Conservation (phyloP, 2,888 invertebrate species). For the Apoderus coryli region DNA sequence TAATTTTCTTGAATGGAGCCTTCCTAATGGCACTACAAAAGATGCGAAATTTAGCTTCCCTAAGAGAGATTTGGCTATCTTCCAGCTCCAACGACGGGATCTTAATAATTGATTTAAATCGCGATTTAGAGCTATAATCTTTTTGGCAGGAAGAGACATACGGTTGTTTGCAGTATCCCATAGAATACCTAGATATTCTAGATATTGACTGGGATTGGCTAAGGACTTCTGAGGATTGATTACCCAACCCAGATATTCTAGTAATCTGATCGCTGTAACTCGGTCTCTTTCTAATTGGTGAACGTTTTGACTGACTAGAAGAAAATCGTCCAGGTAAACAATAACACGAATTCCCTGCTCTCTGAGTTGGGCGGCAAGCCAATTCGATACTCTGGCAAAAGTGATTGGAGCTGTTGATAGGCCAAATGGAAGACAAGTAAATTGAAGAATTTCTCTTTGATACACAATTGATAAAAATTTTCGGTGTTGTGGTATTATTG, state of each 20-base stretch:
- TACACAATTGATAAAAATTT: slow-evolving; percentile 7
- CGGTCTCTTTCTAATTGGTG: slow-evolving; percentile 1
- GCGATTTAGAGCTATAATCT: slow-evolving; percentile 2
- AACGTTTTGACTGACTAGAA: slow-evolving; percentile 6
- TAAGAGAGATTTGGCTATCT: slow-evolving; percentile 7
- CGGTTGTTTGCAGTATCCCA: slow-evolving; percentile 6
- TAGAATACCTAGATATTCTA: slow-evolving; percentile 8
- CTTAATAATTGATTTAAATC: slow-evolving; percentile 3
- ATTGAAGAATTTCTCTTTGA: slow-evolving; percentile 4
- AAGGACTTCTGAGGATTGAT: slow-evolving; percentile 6
- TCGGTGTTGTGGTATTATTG: slow-evolving; percentile 7
- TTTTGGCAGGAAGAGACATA: slow-evolving; percentile 5
- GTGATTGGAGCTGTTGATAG: slow-evolving; percentile 7
- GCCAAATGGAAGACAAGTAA: slow-evolving; percentile 10
- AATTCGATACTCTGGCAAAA: slow-evolving; percentile 5
- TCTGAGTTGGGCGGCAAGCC: slow-evolving; percentile 6
- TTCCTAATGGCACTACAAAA: slow-evolving; percentile 11
- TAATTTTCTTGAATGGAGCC: slow-evolving; percentile 10
- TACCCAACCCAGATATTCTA: slow-evolving; percentile 9
- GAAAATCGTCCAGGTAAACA: slow-evolving; percentile 7
- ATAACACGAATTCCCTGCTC: slow-evolving; percentile 1
- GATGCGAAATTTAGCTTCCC: slow-evolving; percentile 12
- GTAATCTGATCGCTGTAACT: background rate
- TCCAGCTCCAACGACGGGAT: slow-evolving; percentile 6
- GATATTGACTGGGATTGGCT: background rate